phyloP scores from a whole-genome alignment of 2,797 vertebrate species.

The Myotis daubentonii region DNA sequence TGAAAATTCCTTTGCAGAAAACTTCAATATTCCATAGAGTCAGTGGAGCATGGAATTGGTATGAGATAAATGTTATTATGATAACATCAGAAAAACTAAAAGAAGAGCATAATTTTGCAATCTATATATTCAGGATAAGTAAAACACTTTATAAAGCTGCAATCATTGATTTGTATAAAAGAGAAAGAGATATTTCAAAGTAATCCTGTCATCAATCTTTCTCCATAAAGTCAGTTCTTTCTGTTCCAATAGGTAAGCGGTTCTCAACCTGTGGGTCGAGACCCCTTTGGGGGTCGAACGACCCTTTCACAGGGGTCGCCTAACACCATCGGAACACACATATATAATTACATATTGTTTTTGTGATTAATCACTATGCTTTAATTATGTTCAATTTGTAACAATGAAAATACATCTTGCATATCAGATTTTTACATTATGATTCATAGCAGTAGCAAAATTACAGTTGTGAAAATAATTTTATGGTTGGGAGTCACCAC shows the following conservation, averaged over 20 bases:
- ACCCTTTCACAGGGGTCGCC: no score
- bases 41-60: neutral
- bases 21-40: neutral
- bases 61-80: neutral
- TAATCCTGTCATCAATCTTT: neutral
- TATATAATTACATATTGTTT: no score
- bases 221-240: neutral
- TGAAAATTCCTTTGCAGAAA: neutral
- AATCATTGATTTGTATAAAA: conserved; percentile 37
- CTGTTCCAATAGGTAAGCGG: neutral
- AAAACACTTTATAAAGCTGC: conserved; percentile 23
- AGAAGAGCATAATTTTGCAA: neutral
- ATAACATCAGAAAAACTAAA: conserved; percentile 25
- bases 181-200: conserved; percentile 4
- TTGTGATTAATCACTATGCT: no score
- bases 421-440: no score
- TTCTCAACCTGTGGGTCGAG: no score
- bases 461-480: no score
- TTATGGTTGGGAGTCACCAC: no score
- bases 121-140: neutral
- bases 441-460: no score
- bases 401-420: no score
- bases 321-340: no score
- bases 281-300: no score
- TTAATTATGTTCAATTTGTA: no score